Base-by-base conservation (phyloP, 1,140 invertebrate species). In the Polyergus mexicanus region DNA sequence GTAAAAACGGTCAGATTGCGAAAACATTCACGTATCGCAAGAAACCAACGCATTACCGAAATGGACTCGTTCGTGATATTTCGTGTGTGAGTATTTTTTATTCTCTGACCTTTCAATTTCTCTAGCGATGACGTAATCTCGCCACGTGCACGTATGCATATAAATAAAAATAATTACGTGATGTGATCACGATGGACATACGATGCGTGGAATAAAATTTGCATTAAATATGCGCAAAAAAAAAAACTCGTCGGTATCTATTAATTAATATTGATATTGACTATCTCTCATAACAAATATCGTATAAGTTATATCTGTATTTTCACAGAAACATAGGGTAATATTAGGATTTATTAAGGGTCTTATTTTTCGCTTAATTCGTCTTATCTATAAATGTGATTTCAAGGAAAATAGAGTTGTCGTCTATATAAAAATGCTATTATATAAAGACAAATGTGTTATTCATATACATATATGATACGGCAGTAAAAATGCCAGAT, bases 81-180 rank as follows among this genome's bases (percentile, higher is more conserved):
- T 83, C 32, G 32, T n/a, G 7, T 10, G 10, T 25, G 19, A 19
- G 3, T n/a, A 32, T 74, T 74, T 83, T 58, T 83, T 25, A 47
- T 44, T 83, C 54, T 6, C n/a, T 83, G 68, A 83, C 56, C 78
- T 83, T 83, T 83, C 28, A 83, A 83, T 74, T 83, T 72, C 38
- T 47, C 19, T 38, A 35, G 54, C 11, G 28, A 1, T 83, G 78
- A 83, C n/a, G 78, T 74, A 44, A 83, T 62, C 38, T 7, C 54
- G 28, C 13, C 78, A 60, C 78, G 68, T 66, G 65, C 25, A n/a
- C 41, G 51, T 44, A 56, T 44, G 28, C 32, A 35, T 25, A 13
- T 60, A 60, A 81, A 60, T 54, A 60, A 83, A 62, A 83, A 83
- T 83, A 83, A 83, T 83, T 54, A 56, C 72, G n/a, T n/a, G 78